These are phyloP conservation scores for Germaria angustata DNA, from an alignment of 2,888 invertebrate species.

Conservation along the genomic window DNA sequence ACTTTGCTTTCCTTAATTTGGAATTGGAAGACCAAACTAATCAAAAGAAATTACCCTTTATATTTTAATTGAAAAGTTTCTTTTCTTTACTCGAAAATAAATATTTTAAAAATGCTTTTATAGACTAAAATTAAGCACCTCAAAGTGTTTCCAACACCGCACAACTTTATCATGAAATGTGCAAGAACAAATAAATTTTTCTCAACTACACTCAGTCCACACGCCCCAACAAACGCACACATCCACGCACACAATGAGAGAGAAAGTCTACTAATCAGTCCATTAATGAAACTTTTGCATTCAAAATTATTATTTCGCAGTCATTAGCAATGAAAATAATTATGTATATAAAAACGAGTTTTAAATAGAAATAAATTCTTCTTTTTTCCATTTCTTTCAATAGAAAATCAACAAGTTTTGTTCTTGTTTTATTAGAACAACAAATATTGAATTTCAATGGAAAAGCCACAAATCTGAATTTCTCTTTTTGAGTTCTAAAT, in stretches of 20 bases:
- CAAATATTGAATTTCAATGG: constrained; percentile 55
- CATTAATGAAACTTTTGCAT: constrained; percentile 13
- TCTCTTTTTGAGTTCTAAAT: neutral
- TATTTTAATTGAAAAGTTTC: neutral
- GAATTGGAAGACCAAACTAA: too few species aligned
- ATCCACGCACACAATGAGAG: neutral
- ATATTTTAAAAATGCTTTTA: neutral
- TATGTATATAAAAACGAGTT: neutral
- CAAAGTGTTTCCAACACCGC: constrained; percentile 1
- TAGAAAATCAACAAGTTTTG: constrained; percentile 25
- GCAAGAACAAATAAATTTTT: neutral
- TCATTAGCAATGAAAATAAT: constrained; percentile 10
- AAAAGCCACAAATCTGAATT: constrained; percentile 22
- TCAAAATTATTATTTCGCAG: constrained; percentile 20
- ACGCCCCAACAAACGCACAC: neutral
- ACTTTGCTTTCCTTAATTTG: too few species aligned
- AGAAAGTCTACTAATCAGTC: neutral
- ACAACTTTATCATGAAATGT: neutral
- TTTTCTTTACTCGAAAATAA: neutral
- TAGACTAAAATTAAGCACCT: neutral
- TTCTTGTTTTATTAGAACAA: constrained; percentile 26
- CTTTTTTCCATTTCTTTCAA: neutral
- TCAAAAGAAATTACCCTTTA: too few species aligned
- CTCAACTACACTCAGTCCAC: neutral
- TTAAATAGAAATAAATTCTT: neutral